Percentiles rank a stretch among this genome's conserved stretches.
Conservation (phyloP, 2,888 invertebrate genomes). For the Drosophila imparisetae region DNA sequence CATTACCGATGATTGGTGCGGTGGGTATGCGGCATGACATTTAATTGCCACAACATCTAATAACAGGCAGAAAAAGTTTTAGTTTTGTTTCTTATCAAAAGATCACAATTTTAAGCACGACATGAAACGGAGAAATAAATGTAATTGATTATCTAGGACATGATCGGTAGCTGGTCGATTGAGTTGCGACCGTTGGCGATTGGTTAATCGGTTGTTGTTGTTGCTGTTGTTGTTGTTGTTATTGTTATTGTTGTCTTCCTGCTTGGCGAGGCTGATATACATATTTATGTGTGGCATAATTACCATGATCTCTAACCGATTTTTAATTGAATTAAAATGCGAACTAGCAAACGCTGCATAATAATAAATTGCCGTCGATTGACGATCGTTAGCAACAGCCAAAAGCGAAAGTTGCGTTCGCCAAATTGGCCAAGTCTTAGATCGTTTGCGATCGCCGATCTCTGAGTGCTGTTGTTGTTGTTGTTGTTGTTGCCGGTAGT, state of each 20-base stretch:
- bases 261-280: not conserved
- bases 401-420: conserved; percentile 79
- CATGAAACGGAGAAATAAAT: not conserved
- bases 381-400: conserved; percentile 71
- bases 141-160: conserved; percentile 1
- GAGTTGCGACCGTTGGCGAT: not conserved
- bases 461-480: conserved; percentile 15
- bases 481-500: conserved; percentile 52
- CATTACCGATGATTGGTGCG: not conserved
- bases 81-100: not conserved
- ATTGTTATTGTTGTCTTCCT: not conserved
- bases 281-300: conserved; percentile 53
- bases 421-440: conserved; percentile 69
- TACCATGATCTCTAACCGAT: conserved; percentile 73
- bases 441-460: conserved; percentile 58
- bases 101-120: not conserved
- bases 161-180: not conserved
- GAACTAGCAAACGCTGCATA: conserved; percentile 65
- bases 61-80: not conserved
- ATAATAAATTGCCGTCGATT: conserved; percentile 79
- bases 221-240: not conserved
- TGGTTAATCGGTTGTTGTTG: not conserved
- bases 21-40: too few species aligned
- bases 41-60: not conserved
- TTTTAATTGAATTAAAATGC: conserved; percentile 81